phyloP scores from a whole-genome alignment of 2,888 invertebrate genomes.

The Melolontha melolontha region DNA sequence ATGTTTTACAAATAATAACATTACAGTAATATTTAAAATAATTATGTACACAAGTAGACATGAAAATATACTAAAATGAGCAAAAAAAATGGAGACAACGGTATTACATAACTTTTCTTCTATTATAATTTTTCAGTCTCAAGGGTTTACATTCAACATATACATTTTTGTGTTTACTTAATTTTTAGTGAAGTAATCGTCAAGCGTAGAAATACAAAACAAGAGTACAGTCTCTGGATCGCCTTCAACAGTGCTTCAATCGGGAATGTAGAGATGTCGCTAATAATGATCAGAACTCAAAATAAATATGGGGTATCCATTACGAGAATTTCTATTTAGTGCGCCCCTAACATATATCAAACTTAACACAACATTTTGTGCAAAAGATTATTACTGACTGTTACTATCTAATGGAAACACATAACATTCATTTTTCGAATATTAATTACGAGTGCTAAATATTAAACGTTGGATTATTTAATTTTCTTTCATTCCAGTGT shows the following conservation, averaged over 20 bases:
- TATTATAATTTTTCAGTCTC: conserved; percentile 37
- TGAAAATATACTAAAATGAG: conserved; percentile 10
- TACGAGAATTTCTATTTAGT: too few relatives aligned
- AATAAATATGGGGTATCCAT: too few relatives aligned
- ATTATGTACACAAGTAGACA: conserved; percentile 10
- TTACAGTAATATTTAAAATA: conserved; percentile 3
- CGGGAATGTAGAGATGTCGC: conserved; percentile 16
- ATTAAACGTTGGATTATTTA: too few relatives aligned
- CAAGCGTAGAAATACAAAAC: conserved; percentile 18
- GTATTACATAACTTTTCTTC: conserved; percentile 5
- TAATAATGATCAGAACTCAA: too few relatives aligned
- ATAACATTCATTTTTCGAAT: too few relatives aligned
- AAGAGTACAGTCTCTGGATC: conserved; percentile 14
- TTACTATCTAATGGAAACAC: too few relatives aligned
- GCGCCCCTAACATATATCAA: too few relatives aligned
- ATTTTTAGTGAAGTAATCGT: conserved; percentile 10
- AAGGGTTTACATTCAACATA: conserved; percentile 39
- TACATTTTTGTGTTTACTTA: conserved; percentile 9
- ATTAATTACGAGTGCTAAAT: too few relatives aligned
- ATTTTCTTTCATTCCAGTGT: too few relatives aligned
- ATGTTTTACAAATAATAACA: neutral
- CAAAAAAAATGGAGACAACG: conserved; percentile 31
- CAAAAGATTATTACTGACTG: too few relatives aligned
- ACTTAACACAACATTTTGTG: too few relatives aligned
- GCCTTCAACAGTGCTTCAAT: conserved; percentile 16